These are phyloP conservation scores for Limnephilus rhombicus DNA, from an alignment of 2,888 invertebrate genomes.

Conservation along the genomic window DNA sequence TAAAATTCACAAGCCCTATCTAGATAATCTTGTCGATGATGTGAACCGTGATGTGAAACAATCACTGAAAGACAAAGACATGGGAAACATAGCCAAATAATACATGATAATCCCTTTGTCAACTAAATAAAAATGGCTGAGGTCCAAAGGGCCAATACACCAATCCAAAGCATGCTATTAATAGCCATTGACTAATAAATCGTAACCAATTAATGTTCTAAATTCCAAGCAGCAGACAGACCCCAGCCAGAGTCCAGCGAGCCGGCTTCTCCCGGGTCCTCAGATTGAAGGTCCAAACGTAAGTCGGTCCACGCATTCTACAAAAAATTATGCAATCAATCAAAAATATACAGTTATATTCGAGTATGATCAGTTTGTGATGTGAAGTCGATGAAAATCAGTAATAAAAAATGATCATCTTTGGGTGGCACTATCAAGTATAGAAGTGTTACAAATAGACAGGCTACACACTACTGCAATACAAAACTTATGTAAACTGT, in stretches of 20 bases:
- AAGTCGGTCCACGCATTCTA: constrained; percentile 91
- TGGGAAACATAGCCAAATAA: neutral
- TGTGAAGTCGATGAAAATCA: too few relatives aligned
- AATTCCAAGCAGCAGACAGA: constrained; percentile 92
- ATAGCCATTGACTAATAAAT: neutral
- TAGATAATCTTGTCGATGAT: too few relatives aligned
- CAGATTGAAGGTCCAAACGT: constrained; percentile 97
- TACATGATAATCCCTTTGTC: neutral
- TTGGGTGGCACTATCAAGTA: too few relatives aligned
- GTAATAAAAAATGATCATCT: too few relatives aligned
- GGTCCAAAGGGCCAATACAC: neutral
- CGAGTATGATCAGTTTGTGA: neutral
- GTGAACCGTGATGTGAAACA: too few relatives aligned
- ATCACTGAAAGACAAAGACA: neutral
- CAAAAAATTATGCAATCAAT: neutral
- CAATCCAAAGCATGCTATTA: neutral
- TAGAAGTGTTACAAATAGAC: too few relatives aligned
- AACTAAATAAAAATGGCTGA: neutral
- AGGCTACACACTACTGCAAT: too few relatives aligned
- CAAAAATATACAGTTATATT: neutral
- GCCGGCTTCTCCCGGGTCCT: constrained; percentile 92
- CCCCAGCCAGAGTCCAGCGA: constrained; percentile 96
- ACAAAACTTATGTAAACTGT: too few relatives aligned
- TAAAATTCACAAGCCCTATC: too few relatives aligned
- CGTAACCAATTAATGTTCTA: constrained; percentile 71